These are phyloP conservation scores for Euborellia annulipes DNA, from an alignment of 1,140 invertebrate species.

Conservation along the genomic window DNA sequence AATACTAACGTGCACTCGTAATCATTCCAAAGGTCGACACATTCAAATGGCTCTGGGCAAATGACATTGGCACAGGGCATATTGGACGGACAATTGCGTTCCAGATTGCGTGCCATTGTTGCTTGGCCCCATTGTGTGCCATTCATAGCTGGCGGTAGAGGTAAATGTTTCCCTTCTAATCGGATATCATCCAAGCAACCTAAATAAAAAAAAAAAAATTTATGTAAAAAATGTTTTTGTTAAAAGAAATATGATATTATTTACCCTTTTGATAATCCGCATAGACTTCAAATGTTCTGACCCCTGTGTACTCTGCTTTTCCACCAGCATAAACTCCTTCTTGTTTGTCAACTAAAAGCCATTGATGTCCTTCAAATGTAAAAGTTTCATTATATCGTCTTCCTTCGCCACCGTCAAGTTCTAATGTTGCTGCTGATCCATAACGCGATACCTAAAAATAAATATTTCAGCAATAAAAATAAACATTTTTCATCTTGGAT, in stretches of 20 bases:
- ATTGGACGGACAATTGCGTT: constrained; percentile 81
- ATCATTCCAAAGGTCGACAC: constrained; percentile 91
- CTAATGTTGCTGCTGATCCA: constrained; percentile 83
- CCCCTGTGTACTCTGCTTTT: constrained; percentile 86
- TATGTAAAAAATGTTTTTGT: not conserved
- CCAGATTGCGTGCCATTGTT: constrained; percentile 77
- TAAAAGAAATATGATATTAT: too few species aligned
- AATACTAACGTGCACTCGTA: constrained; percentile 90
- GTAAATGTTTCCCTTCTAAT: constrained; percentile 81
- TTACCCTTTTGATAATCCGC: constrained; percentile 86
- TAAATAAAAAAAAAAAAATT: constrained; percentile 20
- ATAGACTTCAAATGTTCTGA: constrained; percentile 82
- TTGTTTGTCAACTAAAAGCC: constrained; percentile 82
- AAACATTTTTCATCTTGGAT: too few species aligned
- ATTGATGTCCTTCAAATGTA: constrained; percentile 77
- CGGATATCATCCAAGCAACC: constrained; percentile 73
- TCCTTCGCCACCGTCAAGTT: constrained; percentile 89
- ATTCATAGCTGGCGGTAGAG: constrained; percentile 81
- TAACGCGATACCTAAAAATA: constrained; percentile 42
- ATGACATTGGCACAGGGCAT: constrained; percentile 84
- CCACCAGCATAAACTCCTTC: constrained; percentile 89
- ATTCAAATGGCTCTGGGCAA: constrained; percentile 85
- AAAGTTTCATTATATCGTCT: constrained; percentile 88
- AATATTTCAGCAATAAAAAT: too few species aligned
- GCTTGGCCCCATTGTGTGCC: constrained; percentile 89